Conservation (phyloP, 2,113 vertebrate genomes). For the Coregonus clupeaformis region DNA sequence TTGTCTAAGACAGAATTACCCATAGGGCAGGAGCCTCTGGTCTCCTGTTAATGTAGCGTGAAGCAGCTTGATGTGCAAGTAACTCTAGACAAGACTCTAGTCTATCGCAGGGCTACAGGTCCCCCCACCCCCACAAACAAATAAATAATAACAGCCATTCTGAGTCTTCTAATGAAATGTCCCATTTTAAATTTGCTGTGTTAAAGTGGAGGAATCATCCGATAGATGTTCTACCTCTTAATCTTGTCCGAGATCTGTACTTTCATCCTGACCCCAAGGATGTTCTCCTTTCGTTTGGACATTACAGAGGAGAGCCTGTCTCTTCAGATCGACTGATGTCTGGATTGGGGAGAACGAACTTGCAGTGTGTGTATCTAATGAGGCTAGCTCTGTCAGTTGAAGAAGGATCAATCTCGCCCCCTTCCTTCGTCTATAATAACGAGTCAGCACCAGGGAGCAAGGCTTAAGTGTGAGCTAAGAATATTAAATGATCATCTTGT, state of each 20-base stretch:
- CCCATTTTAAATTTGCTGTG: constrained; percentile 46
- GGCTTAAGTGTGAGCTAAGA: background rate
- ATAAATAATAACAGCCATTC: constrained; percentile 24
- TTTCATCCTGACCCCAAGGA: constrained; percentile 30
- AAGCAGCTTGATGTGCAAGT: no score
- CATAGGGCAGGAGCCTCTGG: no score
- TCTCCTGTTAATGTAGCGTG: no score
- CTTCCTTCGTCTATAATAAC: constrained; percentile 13
- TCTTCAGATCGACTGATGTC: constrained; percentile 26
- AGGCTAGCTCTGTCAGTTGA: no score
- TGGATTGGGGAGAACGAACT: background rate
- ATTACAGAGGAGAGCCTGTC: constrained; percentile 15
- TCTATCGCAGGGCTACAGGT: no score
- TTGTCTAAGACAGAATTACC: no score
- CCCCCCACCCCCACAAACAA: no score
- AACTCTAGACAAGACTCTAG: no score
- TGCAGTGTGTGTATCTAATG: background rate
- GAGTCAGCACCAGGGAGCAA: constrained; percentile 1
- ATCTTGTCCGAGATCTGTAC: constrained; percentile 48
- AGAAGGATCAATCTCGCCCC: background rate
- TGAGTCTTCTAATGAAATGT: constrained; percentile 37
- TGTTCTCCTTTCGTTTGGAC: constrained; percentile 31
- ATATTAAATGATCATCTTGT: background rate
- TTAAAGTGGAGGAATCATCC: constrained; percentile 50
- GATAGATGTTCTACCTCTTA: constrained; percentile 53